These are phyloP conservation scores for Siniperca obscura DNA, from an alignment of 2,797 vertebrate genomes.

Conservation along the genomic window DNA sequence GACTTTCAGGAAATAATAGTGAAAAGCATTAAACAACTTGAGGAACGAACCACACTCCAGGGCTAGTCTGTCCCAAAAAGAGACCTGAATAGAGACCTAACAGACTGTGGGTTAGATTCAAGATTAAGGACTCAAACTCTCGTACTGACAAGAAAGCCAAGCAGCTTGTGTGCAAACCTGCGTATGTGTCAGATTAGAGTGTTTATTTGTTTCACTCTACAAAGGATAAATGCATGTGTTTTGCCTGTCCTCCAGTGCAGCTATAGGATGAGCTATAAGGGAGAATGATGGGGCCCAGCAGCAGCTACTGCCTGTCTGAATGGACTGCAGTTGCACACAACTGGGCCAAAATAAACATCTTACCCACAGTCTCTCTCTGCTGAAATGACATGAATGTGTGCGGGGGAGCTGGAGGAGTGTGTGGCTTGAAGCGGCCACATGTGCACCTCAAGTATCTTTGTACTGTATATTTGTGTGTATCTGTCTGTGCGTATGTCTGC, in stretches of 20 bases:
- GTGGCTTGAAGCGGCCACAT: conserved; percentile 38
- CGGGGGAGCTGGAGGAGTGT: conserved; percentile 37
- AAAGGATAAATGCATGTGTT: conserved; percentile 2
- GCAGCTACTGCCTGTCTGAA: conserved; percentile 46
- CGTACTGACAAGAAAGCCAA: not conserved
- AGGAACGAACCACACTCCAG: no score
- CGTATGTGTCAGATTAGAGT: not conserved
- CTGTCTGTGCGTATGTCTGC: conserved; percentile 29
- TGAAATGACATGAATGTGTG: conserved; percentile 67
- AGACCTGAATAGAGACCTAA: not conserved
- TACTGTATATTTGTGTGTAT: conserved; percentile 25
- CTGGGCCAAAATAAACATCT: conserved; percentile 75
- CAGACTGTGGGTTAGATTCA: conserved; percentile 8
- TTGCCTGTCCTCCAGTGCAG: conserved; percentile 21
- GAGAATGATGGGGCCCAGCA: conserved; percentile 39
- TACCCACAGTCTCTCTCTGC: conserved; percentile 68
- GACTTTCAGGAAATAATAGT: not conserved
- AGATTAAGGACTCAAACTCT: conserved; percentile 6
- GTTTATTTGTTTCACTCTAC: conserved; percentile 2
- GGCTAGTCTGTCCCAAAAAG: no score
- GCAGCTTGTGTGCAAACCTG: not conserved
- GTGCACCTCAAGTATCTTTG: conserved; percentile 49
- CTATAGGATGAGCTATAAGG: conserved; percentile 36
- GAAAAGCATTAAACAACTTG: not conserved
- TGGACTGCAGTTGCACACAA: conserved; percentile 48